phyloP scores from a whole-genome alignment of 1,140 invertebrate genomes.

The Pogonomyrmex barbatus region DNA sequence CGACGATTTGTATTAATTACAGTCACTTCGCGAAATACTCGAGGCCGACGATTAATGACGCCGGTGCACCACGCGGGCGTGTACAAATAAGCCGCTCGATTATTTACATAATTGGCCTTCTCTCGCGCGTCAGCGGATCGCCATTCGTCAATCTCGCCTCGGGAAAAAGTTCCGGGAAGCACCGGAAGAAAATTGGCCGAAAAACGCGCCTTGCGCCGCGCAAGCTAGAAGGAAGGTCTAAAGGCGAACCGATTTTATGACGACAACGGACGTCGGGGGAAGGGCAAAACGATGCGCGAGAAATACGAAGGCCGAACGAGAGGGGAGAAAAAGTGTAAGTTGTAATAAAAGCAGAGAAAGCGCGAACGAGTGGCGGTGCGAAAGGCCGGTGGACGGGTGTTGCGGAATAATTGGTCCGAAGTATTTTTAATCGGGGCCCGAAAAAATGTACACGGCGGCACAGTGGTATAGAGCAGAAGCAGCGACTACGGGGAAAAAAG shows the following conservation, averaged over 20 bases:
- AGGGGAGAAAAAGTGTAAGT: conserved; percentile 49
- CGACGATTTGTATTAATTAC: conserved; percentile 73
- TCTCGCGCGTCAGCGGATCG: conserved; percentile 19
- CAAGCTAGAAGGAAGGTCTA: not conserved
- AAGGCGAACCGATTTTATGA: conserved; percentile 19
- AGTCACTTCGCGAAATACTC: conserved; percentile 53
- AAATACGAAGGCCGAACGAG: conserved; percentile 32
- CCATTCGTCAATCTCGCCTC: not conserved
- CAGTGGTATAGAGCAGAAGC: conserved; percentile 51
- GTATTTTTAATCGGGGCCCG: conserved; percentile 65
- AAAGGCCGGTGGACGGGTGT: conserved; percentile 47
- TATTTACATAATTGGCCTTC: conserved; percentile 34
- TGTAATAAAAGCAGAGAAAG: conserved; percentile 45
- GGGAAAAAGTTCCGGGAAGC: not conserved
- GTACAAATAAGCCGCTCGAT: conserved; percentile 61
- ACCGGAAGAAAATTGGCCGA: conserved; percentile 3
- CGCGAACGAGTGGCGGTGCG: conserved; percentile 46
- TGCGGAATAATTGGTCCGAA: conserved; percentile 65
- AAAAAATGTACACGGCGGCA: conserved; percentile 65
- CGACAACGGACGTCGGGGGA: not conserved
- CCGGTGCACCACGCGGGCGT: conserved; percentile 37
- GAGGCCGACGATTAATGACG: conserved; percentile 59
- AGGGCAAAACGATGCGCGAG: conserved; percentile 21
- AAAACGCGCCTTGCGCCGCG: not conserved
- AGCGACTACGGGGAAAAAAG: conserved; percentile 60